Conservation (phyloP, 2,113 vertebrate species). For the Machaerirhynchus nigripectus region DNA sequence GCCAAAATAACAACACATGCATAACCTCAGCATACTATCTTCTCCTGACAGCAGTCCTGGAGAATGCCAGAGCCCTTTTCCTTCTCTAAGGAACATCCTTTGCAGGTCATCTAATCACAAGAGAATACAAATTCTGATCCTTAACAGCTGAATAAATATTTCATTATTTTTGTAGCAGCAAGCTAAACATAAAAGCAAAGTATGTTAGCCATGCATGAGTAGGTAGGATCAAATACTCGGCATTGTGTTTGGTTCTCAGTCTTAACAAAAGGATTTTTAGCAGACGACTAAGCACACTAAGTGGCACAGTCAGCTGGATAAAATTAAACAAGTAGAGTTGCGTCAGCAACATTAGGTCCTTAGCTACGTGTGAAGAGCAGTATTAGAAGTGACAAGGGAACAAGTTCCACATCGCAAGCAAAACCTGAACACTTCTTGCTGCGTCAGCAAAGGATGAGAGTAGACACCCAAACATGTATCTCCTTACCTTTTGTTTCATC, state of each 20-base stretch:
- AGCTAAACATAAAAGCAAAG: conserved; percentile 22
- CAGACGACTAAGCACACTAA: conserved; percentile 33
- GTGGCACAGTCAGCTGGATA: not conserved
- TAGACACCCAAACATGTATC: not conserved
- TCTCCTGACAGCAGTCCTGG: not conserved
- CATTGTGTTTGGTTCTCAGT: not conserved
- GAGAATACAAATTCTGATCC: not conserved
- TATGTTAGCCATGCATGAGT: not conserved
- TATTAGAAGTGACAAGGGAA: not conserved
- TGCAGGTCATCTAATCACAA: not conserved
- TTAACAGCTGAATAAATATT: conserved; percentile 43
- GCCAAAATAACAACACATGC: not conserved
- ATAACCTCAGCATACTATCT: not conserved
- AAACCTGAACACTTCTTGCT: not conserved
- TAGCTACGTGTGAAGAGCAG: not conserved
- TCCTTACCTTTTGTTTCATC: not conserved
- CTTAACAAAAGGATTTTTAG: conserved; percentile 45
- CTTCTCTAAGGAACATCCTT: not conserved
- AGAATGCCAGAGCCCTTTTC: not conserved
- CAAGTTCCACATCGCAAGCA: not conserved
- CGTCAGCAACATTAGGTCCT: not conserved
- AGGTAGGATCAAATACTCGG: not conserved
- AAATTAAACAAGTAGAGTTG: conserved; percentile 20
- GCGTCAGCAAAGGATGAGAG: not conserved
- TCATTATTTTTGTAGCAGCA: not conserved